These are phyloP conservation scores for Nebria ingens DNA, from an alignment of 1,140 invertebrate species.

Conservation along the genomic window DNA sequence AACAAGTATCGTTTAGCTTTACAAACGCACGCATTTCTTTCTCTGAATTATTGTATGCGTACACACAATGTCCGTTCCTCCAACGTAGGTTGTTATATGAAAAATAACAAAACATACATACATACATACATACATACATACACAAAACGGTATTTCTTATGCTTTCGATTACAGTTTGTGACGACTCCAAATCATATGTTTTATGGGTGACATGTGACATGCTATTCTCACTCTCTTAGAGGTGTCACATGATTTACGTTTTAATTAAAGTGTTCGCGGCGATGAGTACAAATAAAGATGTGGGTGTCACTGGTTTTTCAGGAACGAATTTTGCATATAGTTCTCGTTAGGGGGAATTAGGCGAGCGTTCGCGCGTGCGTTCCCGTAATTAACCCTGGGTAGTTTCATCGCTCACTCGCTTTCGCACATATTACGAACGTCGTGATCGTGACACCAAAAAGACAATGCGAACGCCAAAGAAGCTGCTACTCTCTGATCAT, in stretches of 20 bases:
- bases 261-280: background rate
- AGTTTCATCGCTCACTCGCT: no score
- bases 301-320: background rate
- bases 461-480: background rate
- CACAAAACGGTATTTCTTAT: background rate
- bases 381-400: background rate
- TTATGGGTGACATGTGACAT: no score
- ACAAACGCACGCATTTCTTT: background rate
- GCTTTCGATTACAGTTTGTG: no score
- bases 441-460: no score
- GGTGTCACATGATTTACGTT: background rate
- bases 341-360: background rate
- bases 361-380: background rate
- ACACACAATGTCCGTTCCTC: no score
- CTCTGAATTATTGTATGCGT: background rate
- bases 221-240: background rate
- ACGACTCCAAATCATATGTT: no score
- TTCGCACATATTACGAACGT: no score
- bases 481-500: background rate
- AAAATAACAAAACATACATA: no score
- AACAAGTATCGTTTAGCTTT: conserved; percentile 17
- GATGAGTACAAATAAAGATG: background rate
- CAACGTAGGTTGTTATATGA: no score
- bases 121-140: background rate
- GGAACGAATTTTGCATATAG: background rate